phyloP scores from a whole-genome alignment of 2,888 invertebrate genomes.

The Lymantria dispar region DNA sequence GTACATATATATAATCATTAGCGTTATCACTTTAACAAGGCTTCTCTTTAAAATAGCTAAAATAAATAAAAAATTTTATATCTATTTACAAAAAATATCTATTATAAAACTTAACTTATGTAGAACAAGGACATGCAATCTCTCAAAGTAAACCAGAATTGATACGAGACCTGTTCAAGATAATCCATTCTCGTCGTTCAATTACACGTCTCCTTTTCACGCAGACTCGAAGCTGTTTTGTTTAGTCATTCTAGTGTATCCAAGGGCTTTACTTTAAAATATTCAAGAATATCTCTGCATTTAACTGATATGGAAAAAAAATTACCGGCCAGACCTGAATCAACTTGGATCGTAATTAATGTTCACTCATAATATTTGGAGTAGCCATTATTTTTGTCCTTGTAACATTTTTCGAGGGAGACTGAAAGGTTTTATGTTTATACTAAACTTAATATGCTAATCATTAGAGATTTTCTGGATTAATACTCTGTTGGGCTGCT shows the following conservation, averaged over 20 bases:
- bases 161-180: background rate
- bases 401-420: background rate
- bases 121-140: background rate
- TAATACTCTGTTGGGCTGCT: no score
- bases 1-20: no score
- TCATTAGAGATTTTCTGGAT: no score
- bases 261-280: background rate
- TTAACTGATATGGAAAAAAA: background rate
- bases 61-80: no score
- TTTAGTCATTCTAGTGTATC: background rate
- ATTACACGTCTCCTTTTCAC: slow-evolving; percentile 11
- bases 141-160: slow-evolving; percentile 1
- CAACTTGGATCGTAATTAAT: background rate
- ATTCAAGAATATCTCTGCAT: background rate
- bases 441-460: no score
- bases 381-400: background rate
- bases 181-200: slow-evolving; percentile 16
- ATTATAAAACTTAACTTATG: background rate
- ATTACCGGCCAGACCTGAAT: background rate
- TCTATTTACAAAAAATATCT: no score
- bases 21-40: no score
- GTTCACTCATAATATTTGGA: background rate
- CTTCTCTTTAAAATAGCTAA: no score
- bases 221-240: background rate
- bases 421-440: no score